Conservation (phyloP, 1,140 invertebrate genomes). For the Hyposmocoma kahamanoa region DNA sequence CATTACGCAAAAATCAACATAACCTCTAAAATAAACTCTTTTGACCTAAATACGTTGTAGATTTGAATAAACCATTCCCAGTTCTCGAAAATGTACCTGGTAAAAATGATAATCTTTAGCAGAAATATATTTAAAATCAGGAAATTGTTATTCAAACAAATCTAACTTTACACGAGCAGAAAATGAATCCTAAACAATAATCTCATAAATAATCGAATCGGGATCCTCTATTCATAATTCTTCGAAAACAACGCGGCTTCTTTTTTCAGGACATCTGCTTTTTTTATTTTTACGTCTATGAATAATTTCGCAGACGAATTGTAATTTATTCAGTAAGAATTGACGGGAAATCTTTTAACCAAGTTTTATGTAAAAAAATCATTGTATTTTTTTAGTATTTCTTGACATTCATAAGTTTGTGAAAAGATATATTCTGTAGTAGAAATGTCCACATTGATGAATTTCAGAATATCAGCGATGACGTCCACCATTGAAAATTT, state of each 20-base stretch:
- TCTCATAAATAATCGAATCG: slow-evolving; percentile 61
- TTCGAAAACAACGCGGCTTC: slow-evolving; percentile 58
- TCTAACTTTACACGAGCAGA: slow-evolving; percentile 65
- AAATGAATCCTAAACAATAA: slow-evolving; percentile 61
- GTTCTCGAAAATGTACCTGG: no score
- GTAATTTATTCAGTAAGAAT: no score
- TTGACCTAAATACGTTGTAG: slow-evolving; percentile 46
- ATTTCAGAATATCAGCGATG: slow-evolving; percentile 45
- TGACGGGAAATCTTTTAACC: no score
- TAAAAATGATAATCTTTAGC: slow-evolving; percentile 60
- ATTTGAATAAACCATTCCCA: slow-evolving; percentile 60
- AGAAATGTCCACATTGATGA: slow-evolving; percentile 9
- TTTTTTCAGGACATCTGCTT: no score
- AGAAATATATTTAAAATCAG: slow-evolving; percentile 65
- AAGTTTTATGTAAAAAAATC: no score
- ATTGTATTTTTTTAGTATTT: no score
- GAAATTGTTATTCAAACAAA: slow-evolving; percentile 67
- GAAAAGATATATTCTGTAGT: slow-evolving; percentile 9
- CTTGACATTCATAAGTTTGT: no score
- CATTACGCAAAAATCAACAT: slow-evolving; percentile 46
- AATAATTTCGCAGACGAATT: no score
- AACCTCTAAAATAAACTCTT: slow-evolving; percentile 46
- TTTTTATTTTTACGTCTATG: no score
- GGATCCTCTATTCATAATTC: slow-evolving; percentile 37
- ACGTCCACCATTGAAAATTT: slow-evolving; percentile 56